Conservation (phyloP, 2,888 invertebrate species). For the Kuschelorhynchus macadamiae region DNA sequence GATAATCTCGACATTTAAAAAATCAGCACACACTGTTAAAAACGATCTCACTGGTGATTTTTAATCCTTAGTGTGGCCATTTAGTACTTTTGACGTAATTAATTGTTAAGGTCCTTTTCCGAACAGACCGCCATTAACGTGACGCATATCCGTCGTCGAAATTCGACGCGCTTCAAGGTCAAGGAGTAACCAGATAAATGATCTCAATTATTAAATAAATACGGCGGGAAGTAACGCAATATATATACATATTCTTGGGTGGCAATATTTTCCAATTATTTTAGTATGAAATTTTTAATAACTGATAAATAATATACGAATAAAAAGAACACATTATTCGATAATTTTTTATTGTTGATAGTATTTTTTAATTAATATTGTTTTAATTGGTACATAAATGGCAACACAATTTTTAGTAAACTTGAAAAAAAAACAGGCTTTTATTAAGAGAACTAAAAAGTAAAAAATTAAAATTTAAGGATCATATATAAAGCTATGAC, state of each 20-base stretch:
- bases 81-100: conserved; percentile 37
- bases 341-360: too few species aligned
- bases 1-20: conserved; percentile 38
- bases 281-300: too few species aligned
- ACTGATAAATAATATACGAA: too few species aligned
- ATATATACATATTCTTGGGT: conserved; percentile 25
- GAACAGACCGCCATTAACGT: conserved; percentile 29
- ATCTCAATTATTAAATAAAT: conserved; percentile 41
- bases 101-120: conserved; percentile 43
- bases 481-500: too few species aligned
- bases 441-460: too few species aligned
- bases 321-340: too few species aligned
- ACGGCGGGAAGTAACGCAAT: conserved; percentile 34
- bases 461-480: too few species aligned
- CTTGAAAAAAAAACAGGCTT: too few species aligned
- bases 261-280: conserved; percentile 3
- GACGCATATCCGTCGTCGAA: conserved; percentile 39
- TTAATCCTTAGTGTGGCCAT: conserved; percentile 34
- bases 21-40: conserved; percentile 35
- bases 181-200: conserved; percentile 36
- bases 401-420: too few species aligned
- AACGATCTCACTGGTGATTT: conserved; percentile 23
- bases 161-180: conserved; percentile 33
- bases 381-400: too few species aligned
- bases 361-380: too few species aligned